phyloP scores from a whole-genome alignment of 2,797 vertebrate genomes.

The Podarcis lilfordi region DNA sequence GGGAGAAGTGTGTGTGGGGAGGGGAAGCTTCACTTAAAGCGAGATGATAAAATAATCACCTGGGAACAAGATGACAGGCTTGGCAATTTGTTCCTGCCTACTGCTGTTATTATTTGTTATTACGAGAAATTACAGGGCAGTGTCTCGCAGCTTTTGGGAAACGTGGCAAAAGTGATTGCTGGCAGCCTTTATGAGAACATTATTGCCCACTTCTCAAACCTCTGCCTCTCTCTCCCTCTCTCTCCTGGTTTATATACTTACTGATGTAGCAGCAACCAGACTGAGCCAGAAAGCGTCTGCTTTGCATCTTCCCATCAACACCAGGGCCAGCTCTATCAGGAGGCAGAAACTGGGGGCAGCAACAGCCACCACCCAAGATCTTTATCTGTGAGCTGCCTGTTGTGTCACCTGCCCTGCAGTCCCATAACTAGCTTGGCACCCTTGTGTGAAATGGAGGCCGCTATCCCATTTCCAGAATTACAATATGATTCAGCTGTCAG shows the following conservation, averaged over 20 bases:
- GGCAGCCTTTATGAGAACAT: not conserved
- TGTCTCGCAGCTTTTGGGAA: not conserved
- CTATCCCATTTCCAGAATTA: too few relatives aligned
- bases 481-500: too few relatives aligned
- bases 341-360: too few relatives aligned
- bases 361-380: too few relatives aligned
- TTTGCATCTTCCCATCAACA: not conserved
- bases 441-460: too few relatives aligned
- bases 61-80: not conserved
- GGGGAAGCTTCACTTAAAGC: not conserved
- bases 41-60: not conserved
- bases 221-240: not conserved
- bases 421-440: too few relatives aligned
- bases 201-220: not conserved
- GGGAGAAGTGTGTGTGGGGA: too few relatives aligned
- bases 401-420: too few relatives aligned
- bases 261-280: too few relatives aligned
- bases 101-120: conserved; percentile 14
- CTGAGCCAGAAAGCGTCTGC: not conserved
- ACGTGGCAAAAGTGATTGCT: not conserved
- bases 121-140: conserved; percentile 10
- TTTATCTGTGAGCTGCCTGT: too few relatives aligned
- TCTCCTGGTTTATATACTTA: not conserved
- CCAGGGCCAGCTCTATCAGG: not conserved
- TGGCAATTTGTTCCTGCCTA: conserved; percentile 1